Evolutionary conservation across 2,113 vertebrate species (phyloP).

Genomic region (Helogale parvula): DNA sequence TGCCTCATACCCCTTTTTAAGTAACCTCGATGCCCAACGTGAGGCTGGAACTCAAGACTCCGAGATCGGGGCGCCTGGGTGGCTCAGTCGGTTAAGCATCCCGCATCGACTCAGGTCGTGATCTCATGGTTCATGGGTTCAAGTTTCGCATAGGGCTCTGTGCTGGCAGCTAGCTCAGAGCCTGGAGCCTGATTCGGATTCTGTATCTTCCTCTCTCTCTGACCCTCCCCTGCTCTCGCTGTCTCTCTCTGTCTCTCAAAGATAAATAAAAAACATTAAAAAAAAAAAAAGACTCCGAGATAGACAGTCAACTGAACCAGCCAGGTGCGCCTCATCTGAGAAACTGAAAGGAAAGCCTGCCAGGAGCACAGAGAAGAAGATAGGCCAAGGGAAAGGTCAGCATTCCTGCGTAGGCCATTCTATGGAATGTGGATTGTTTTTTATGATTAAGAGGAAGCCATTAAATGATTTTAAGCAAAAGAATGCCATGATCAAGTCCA

Average conservation of each 20-base stretch:
- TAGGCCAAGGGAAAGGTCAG: not conserved
- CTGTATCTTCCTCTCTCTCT: too few species aligned
- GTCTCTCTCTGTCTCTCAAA: too few species aligned
- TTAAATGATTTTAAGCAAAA: not conserved
- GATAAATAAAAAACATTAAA: too few species aligned
- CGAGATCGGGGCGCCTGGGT: too few species aligned
- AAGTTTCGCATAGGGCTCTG: too few species aligned
- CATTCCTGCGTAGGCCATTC: too few species aligned
- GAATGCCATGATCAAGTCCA: not conserved
- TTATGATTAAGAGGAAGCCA: not conserved
- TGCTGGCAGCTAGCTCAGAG: too few species aligned
- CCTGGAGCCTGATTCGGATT: too few species aligned
- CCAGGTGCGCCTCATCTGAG: not conserved
- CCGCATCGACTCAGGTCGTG: too few species aligned
- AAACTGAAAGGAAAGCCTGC: not conserved
- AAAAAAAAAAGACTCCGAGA: not conserved
- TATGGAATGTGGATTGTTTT: not conserved
- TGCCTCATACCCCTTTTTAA: not conserved
- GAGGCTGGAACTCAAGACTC: not conserved
- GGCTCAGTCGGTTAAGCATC: too few species aligned
- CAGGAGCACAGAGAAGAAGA: not conserved
- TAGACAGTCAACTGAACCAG: not conserved
- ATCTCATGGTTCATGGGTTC: too few species aligned
- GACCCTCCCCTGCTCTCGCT: too few species aligned
- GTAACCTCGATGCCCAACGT: not conserved